Percentiles rank a stretch among this genome's conserved stretches.
Conservation (phyloP, 2,113 vertebrate species). For the Cygnus atratus region DNA sequence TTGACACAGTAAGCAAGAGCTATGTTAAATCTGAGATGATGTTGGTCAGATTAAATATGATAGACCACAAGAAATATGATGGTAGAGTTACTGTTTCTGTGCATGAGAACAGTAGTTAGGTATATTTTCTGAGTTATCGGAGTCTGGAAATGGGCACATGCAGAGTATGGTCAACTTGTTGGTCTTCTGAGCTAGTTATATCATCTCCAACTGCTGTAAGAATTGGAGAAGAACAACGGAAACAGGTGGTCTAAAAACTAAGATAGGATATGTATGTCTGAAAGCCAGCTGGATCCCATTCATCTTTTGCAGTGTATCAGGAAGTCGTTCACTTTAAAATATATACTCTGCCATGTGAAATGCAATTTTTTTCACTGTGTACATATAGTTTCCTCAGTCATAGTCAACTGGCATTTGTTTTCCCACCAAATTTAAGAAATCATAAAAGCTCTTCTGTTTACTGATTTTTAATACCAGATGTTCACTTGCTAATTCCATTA, state of each 20-base stretch:
- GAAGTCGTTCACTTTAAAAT: conserved; percentile 15
- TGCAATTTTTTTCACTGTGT: background rate
- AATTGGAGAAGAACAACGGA: conserved; percentile 48
- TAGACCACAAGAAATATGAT: background rate
- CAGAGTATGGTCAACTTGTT: background rate
- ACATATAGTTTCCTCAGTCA: background rate
- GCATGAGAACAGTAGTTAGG: background rate
- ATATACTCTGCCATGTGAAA: background rate
- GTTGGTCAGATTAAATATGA: background rate
- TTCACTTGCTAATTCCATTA: conserved; percentile 73
- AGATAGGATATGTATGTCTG: conserved; percentile 19
- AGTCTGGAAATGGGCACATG: background rate
- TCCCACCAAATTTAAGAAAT: conserved; percentile 61
- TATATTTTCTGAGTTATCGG: background rate
- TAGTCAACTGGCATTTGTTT: conserved; percentile 47
- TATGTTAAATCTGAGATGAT: background rate
- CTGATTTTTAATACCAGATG: conserved; percentile 78
- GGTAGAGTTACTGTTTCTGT: background rate
- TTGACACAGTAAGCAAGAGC: background rate
- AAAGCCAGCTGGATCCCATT: conserved; percentile 65
- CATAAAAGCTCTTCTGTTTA: conserved; percentile 48
- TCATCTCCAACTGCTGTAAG: conserved; percentile 5
- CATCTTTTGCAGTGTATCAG: conserved; percentile 8
- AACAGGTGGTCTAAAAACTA: conserved; percentile 55
- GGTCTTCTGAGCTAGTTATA: background rate